Evolutionary conservation across 2,888 invertebrate species (phyloP).

Genomic region (Hydroisotoma schaefferi): DNA sequence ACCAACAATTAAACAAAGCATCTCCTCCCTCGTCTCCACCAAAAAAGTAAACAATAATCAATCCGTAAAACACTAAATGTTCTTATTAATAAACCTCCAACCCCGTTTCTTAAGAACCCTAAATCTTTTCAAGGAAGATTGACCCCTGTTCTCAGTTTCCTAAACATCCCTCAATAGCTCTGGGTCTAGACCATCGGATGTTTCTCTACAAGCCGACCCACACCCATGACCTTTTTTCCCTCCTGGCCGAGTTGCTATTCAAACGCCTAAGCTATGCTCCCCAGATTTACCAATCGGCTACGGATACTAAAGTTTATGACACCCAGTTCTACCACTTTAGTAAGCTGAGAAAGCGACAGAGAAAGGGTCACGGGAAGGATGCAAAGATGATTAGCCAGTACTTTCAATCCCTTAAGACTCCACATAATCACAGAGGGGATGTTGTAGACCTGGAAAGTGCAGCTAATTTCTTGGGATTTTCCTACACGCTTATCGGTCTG

Average conservation of each 20-base stretch:
- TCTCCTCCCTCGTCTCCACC: too few species aligned
- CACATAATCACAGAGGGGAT: slow-evolving; percentile 16
- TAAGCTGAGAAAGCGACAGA: slow-evolving; percentile 24
- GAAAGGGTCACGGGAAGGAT: slow-evolving; percentile 13
- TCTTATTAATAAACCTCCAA: too few species aligned
- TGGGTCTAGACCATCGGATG: slow-evolving; percentile 24
- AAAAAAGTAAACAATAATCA: too few species aligned
- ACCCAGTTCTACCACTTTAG: slow-evolving; percentile 21
- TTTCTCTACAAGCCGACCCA: slow-evolving; percentile 26
- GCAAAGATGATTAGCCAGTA: slow-evolving; percentile 16
- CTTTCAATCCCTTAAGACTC: slow-evolving; percentile 10
- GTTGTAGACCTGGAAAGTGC: slow-evolving; percentile 23
- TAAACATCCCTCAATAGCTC: slow-evolving; percentile 8
- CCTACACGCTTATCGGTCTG: slow-evolving; percentile 28
- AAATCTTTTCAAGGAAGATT: not conserved
- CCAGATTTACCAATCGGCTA: slow-evolving; percentile 14
- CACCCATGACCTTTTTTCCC: slow-evolving; percentile 30
- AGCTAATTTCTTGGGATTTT: slow-evolving; percentile 21
- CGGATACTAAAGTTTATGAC: slow-evolving; percentile 22
- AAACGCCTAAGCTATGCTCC: slow-evolving; percentile 14
- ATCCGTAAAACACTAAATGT: too few species aligned
- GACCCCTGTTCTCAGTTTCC: not conserved
- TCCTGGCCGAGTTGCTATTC: slow-evolving; percentile 26
- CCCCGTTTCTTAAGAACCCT: not conserved
- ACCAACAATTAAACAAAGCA: too few species aligned